These are phyloP conservation scores for Drosophila malerkotliana DNA, from an alignment of 1,140 invertebrate species.

Conservation along the genomic window DNA sequence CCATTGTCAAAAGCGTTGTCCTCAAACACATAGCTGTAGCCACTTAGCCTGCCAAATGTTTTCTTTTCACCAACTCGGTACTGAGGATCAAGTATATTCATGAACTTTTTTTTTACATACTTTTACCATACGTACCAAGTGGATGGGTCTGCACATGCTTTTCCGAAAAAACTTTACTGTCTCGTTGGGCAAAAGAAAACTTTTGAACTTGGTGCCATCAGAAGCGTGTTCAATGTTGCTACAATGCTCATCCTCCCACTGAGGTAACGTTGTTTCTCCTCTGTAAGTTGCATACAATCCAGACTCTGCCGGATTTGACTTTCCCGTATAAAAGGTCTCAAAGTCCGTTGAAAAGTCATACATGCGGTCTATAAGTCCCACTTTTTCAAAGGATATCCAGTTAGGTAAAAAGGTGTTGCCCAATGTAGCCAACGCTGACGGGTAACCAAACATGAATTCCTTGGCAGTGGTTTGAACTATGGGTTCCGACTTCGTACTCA, in stretches of 20 bases:
- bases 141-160: slow-evolving; percentile 90
- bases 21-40: slow-evolving; percentile 89
- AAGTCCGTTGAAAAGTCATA: slow-evolving; percentile 92
- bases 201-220: slow-evolving; percentile 93
- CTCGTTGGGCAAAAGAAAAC: slow-evolving; percentile 88
- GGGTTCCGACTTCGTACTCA: slow-evolving; percentile 87
- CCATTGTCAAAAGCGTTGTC: slow-evolving; percentile 92
- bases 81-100: slow-evolving; percentile 83
- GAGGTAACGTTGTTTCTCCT: slow-evolving; percentile 88
- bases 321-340: slow-evolving; percentile 92
- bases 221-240: slow-evolving; percentile 91
- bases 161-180: slow-evolving; percentile 91
- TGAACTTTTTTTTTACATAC: too few species aligned
- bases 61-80: slow-evolving; percentile 86
- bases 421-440: slow-evolving; percentile 89
- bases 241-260: slow-evolving; percentile 90
- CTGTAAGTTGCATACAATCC: slow-evolving; percentile 92
- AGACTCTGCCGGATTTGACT: slow-evolving; percentile 86
- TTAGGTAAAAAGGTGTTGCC: slow-evolving; percentile 90
- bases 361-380: slow-evolving; percentile 94
- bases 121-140: slow-evolving; percentile 85
- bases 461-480: slow-evolving; percentile 90
- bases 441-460: slow-evolving; percentile 94
- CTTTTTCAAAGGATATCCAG: slow-evolving; percentile 92
- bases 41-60: slow-evolving; percentile 85